Conservation (phyloP, 2,797 vertebrate genomes). For the Fratercula arctica region DNA sequence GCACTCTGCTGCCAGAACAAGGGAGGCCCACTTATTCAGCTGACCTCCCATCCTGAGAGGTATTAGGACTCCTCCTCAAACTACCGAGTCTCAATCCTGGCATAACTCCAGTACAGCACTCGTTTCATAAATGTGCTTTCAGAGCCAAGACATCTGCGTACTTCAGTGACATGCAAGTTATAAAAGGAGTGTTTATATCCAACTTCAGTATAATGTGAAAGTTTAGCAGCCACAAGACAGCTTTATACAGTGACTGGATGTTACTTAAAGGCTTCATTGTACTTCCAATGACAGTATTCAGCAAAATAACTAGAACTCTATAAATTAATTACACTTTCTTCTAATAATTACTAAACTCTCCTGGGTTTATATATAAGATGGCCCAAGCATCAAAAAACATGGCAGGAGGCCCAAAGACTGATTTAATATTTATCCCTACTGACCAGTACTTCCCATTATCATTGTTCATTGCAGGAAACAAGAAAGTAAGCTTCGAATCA, state of each 20-base stretch:
- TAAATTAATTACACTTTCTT: constrained; percentile 68
- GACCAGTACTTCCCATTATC: constrained; percentile 43
- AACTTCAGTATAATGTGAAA: constrained; percentile 61
- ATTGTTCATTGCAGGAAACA: constrained; percentile 7
- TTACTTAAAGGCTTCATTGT: constrained; percentile 70
- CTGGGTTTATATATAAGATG: constrained; percentile 33
- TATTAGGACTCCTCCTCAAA: constrained; percentile 63
- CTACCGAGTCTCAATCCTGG: constrained; percentile 38
- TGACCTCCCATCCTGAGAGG: constrained; percentile 55
- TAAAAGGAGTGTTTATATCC: constrained; percentile 75
- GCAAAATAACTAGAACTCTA: constrained; percentile 48
- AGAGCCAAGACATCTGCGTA: constrained; percentile 73
- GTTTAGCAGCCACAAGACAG: constrained; percentile 71
- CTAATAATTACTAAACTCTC: constrained; percentile 53
- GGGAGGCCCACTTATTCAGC: constrained; percentile 24
- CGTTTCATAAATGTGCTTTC: constrained; percentile 57
- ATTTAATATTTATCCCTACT: constrained; percentile 11
- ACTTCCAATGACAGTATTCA: constrained; percentile 54
- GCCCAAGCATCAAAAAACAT: constrained; percentile 9
- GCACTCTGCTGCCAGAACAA: constrained; percentile 16
- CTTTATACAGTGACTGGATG: constrained; percentile 46
- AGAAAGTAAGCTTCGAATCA: background rate
- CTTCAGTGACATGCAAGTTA: constrained; percentile 62
- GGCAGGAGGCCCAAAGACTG: constrained; percentile 16
- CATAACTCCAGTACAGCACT: constrained; percentile 41